phyloP scores from a whole-genome alignment of 2,113 vertebrate species.

The Argyrosomus japonicus region DNA sequence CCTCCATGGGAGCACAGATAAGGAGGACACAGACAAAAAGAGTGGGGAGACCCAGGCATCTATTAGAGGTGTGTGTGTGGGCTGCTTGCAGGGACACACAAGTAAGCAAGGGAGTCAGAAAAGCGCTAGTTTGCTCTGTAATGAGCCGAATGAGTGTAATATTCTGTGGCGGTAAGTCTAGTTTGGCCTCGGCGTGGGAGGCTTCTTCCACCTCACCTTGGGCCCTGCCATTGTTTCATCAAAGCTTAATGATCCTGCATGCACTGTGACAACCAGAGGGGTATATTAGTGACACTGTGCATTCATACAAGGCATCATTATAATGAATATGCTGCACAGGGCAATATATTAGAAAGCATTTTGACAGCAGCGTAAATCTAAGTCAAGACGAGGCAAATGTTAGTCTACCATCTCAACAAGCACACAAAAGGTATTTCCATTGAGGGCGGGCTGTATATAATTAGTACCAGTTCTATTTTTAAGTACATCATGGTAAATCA shows the following conservation, averaged over 20 bases:
- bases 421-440: neutral
- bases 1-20: constrained; percentile 64
- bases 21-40: constrained; percentile 65
- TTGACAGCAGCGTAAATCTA: constrained; percentile 32
- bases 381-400: constrained; percentile 18
- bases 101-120: constrained; percentile 53
- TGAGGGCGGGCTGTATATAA: neutral
- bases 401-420: neutral
- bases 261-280: constrained; percentile 46
- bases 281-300: constrained; percentile 54
- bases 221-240: constrained; percentile 66
- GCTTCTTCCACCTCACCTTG: constrained; percentile 62
- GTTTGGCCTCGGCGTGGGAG: constrained; percentile 58
- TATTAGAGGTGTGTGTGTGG: constrained; percentile 58
- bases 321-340: constrained; percentile 59
- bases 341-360: constrained; percentile 33
- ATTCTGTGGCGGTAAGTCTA: constrained; percentile 43
- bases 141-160: constrained; percentile 72
- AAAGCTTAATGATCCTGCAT: constrained; percentile 67
- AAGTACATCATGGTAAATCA: neutral
- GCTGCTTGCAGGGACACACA: constrained; percentile 31
- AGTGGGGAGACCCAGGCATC: constrained; percentile 58
- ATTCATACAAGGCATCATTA: constrained; percentile 53
- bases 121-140: constrained; percentile 56
- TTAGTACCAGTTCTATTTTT: constrained; percentile 2